A percentile compares a stretch with the other conserved stretches of the same genome.
phyloP scores from a whole-genome alignment of 2,797 vertebrate species.

The Coregonus ussuriensis region DNA sequence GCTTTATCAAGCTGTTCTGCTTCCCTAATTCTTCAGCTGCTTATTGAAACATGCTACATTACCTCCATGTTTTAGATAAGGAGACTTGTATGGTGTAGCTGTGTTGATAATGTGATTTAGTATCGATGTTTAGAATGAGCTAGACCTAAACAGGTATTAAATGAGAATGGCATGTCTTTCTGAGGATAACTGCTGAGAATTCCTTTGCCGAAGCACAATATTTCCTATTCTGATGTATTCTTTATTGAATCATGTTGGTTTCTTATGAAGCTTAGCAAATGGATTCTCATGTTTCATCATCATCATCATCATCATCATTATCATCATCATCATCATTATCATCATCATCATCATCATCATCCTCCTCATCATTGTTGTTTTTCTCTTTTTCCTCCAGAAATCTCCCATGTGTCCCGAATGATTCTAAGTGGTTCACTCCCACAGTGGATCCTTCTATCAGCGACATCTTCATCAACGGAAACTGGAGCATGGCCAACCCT shows the following conservation, averaged over 20 bases:
- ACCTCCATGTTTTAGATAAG: background rate
- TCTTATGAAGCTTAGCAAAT: background rate
- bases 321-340: background rate
- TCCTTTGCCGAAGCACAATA: background rate
- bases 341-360: background rate
- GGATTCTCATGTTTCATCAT: background rate
- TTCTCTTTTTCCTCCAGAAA: conserved; percentile 50
- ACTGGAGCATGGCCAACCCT: conserved; percentile 92
- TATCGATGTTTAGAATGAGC: background rate
- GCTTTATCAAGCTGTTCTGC: conserved; percentile 1
- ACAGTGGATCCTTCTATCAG: conserved; percentile 77
- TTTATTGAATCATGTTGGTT: background rate
- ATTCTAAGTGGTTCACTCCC: conserved; percentile 82
- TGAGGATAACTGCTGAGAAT: background rate
- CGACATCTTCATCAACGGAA: conserved; percentile 86
- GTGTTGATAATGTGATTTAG: background rate
- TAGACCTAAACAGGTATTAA: background rate
- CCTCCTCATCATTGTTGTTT: background rate
- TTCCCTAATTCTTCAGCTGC: background rate
- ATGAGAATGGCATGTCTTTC: background rate
- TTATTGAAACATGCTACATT: background rate
- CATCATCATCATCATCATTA: background rate
- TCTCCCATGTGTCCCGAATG: conserved; percentile 62
- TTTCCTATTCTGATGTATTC: background rate
- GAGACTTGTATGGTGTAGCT: background rate